Base-by-base conservation (phyloP, 1,140 invertebrate genomes). In the Oedothorax gibbosus region DNA sequence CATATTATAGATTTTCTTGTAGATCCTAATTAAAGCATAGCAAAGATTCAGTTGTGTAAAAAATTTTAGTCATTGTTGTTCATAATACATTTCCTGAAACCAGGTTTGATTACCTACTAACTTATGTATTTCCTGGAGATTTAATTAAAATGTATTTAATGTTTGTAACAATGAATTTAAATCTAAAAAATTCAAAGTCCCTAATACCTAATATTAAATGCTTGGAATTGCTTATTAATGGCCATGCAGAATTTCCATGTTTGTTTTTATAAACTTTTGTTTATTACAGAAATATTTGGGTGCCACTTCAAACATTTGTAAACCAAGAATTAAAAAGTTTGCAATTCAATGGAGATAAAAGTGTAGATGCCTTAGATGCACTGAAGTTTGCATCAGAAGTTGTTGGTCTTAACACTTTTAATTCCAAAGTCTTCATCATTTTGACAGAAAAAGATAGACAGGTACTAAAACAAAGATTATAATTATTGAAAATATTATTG, bases 401-500 rank as follows among this genome's bases (percentile, higher is more conserved):
- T 50, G 20, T 79, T 35, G 84, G 76, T n/a, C 79, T 65, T 62
- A 60, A 79, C 18, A 21, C 84, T 6, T 78, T 79, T 53, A 7
- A 78, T 50, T 85, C 84, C 3, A 85, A 85, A 79, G 15, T 85
- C 12, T 71, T 85, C 68, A 71, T 85, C 35, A 11, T 79, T 14
- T n/a, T 85, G 12, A 71, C 76, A 35, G 10, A 18, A 54, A 51
- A 72, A 21, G 84, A 85, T 56, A 53, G 69, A 18, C 72, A 66
- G 64, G 82, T 84, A 84, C 57, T n/a, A 49, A 64, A 64, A 49
- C 11, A 4, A 35, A 8, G 15, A 0, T 69, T 35, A 69, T 2
- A 65, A 64, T 9, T 18, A 20, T 64, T 2, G n/a, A 64, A 64
- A 64, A 9, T 64, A 62, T 62, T 62, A 18, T 64, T 35, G 35